These are phyloP conservation scores for Hanleya hanleyi DNA, from an alignment of 2,888 invertebrate genomes.

Conservation along the genomic window DNA sequence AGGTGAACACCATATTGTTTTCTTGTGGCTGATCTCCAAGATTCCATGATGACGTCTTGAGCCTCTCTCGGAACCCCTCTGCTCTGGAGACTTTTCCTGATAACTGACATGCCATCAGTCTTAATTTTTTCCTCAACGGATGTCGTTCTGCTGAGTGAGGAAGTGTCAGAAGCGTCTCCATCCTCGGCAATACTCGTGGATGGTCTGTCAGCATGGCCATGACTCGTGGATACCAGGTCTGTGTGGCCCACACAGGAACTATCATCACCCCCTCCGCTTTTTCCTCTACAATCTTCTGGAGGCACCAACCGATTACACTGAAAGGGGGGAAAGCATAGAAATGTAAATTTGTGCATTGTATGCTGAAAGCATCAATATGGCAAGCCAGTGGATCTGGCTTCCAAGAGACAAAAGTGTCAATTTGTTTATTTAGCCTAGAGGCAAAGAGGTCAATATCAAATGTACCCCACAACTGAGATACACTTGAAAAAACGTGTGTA, in stretches of 20 bases:
- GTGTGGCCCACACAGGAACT: not conserved
- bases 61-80: slow-evolving; percentile 28
- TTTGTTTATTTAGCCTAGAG: not conserved
- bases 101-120: slow-evolving; percentile 33
- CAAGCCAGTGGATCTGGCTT: not conserved
- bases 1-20: slow-evolving; percentile 34
- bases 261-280: not conserved
- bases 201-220: not conserved
- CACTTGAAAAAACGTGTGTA: not conserved
- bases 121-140: slow-evolving; percentile 18
- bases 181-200: not conserved
- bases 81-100: slow-evolving; percentile 29
- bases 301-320: not conserved
- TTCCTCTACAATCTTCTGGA: not conserved
- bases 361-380: not conserved
- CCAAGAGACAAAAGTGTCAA: not conserved
- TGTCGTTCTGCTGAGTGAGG: not conserved
- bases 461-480: not conserved
- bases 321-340: not conserved
- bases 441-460: not conserved
- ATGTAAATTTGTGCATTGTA: not conserved
- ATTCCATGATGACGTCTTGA: slow-evolving; percentile 24
- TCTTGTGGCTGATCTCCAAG: slow-evolving; percentile 31
- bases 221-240: not conserved
- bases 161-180: not conserved